These are phyloP conservation scores for Ernsta delagoae DNA, from an alignment of 2,888 invertebrate species.

Conservation along the genomic window DNA sequence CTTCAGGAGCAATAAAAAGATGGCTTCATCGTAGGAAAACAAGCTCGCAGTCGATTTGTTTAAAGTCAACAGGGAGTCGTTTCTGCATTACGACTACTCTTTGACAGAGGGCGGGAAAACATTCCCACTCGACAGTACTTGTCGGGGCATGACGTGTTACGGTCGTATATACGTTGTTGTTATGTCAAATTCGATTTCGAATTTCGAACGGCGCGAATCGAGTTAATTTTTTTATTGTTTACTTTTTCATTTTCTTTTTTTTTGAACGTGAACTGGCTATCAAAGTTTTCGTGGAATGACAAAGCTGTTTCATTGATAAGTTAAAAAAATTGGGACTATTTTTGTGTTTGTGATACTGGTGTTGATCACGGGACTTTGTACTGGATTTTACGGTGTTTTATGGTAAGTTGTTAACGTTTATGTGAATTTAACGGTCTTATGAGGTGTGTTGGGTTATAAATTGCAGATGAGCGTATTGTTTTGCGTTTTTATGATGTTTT, in stretches of 20 bases:
- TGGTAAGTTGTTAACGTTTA: constrained; percentile 25
- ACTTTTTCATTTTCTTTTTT: constrained; percentile 17
- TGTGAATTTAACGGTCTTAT: constrained; percentile 8
- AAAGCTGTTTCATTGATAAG: neutral
- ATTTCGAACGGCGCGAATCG: constrained; percentile 28
- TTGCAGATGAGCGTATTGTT: neutral
- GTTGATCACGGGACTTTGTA: constrained; percentile 12
- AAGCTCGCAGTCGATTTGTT: constrained; percentile 5
- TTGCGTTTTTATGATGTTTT: too few relatives aligned
- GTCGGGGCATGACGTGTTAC: constrained; percentile 29
- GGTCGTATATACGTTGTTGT: constrained; percentile 25
- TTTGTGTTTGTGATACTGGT: neutral
- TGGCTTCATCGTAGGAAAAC: neutral
- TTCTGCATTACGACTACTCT: constrained; percentile 26
- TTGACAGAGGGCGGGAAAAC: constrained; percentile 33
- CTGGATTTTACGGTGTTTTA: constrained; percentile 31
- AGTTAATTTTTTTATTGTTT: constrained; percentile 15
- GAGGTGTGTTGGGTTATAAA: constrained; percentile 10
- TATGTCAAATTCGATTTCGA: constrained; percentile 29
- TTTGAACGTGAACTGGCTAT: constrained; percentile 7
- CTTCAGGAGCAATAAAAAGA: neutral
- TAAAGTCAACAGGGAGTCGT: constrained; percentile 17
- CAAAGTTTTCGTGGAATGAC: neutral
- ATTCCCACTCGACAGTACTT: constrained; percentile 32
- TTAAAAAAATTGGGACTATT: neutral